Evolutionary conservation across 2,113 vertebrate genomes (phyloP), one percentile per base, ranked within the genome.

Genomic region (Ibidorhyncha struthersii): DNA sequence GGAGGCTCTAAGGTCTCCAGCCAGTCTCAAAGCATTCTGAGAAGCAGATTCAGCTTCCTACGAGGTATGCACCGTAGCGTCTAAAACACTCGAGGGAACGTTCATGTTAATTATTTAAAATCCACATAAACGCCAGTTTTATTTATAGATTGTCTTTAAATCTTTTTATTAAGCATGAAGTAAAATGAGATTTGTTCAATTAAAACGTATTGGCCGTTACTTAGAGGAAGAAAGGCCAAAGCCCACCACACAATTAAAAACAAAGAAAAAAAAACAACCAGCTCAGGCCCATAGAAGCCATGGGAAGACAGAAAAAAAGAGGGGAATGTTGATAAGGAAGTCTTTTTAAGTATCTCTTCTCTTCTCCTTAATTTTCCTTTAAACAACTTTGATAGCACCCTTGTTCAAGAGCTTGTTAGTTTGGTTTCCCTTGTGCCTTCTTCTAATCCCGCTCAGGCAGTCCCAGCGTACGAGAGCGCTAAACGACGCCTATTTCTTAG

Each of bases 151-250:
- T 58, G 34, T 7, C 47, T 85, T 92, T 52, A 66, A 62, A 77
- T 53, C 32, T 78, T 93, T 92, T 55, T 53, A 55, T 63, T 55
- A 88, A 90, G 81, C 80, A 56, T 49, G 82, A 79, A 61, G 41
- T 71, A 78, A 92, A 90, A 82, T 36, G 21, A 82, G 78, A 56
- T 93, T 82, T 63, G 56, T 56, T 82, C 63, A 73, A 59, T 81
- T 92, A 74, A 91, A 91, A 53, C 38, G 49, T 38, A 86, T 47
- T 86, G 76, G 80, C 52, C 40, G 30, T 70, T 90, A 63, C 49
- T 81, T 49, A 69, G 47, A 36, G 78, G 62, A 56, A 92, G n/a
- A 67, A 78, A 82, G 59, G 79, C 15, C n/a, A 43, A 85, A 90
- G 61, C 79, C 12, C 36, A 50, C 72, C 69, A 63, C 2, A 36